Conservation (phyloP, 2,888 invertebrate genomes). For the Nephrotoma flavescens region DNA sequence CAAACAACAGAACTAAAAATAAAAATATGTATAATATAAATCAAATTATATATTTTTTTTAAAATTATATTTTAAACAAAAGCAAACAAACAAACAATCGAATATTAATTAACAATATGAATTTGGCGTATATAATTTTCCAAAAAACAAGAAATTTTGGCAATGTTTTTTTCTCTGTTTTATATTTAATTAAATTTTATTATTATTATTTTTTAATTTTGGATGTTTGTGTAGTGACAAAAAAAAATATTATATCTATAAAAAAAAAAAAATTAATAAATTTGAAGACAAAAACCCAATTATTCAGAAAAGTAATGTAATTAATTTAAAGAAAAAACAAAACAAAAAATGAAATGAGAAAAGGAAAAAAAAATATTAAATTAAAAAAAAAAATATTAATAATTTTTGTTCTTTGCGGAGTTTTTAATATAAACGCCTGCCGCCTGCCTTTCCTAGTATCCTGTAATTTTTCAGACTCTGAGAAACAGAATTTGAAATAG, state of each 20-base stretch:
- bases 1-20: not conserved
- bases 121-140: not conserved
- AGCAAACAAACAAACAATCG: not conserved
- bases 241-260: not conserved
- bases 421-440: not conserved
- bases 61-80: not conserved
- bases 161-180: not conserved
- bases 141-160: not conserved
- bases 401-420: not conserved
- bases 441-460: not conserved
- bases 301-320: not conserved
- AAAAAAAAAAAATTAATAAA: not conserved
- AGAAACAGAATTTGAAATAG: too few species aligned
- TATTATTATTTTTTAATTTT: not conserved
- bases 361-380: not conserved
- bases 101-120: not conserved
- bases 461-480: not conserved
- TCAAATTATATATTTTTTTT: not conserved
- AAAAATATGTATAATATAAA: not conserved
- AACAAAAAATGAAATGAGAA: not conserved
- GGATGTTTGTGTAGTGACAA: not conserved
- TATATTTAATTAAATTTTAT: not conserved
- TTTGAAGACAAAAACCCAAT: not conserved
- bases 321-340: not conserved
- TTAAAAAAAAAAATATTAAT: not conserved